Conservation (phyloP, 2,113 vertebrate genomes). For the Meles meles region DNA sequence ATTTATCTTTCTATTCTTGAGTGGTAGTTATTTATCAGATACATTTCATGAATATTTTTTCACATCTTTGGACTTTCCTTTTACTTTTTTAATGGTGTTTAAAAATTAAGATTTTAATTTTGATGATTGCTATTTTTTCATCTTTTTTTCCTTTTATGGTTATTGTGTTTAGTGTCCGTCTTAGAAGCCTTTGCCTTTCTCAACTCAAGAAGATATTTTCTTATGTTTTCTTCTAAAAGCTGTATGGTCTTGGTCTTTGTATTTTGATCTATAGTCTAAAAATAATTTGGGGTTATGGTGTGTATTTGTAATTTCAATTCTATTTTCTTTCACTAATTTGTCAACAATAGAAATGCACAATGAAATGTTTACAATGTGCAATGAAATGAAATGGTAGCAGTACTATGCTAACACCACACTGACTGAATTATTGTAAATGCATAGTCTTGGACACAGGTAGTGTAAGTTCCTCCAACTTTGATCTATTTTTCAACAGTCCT, state of each 20-base stretch:
- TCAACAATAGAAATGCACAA: not conserved
- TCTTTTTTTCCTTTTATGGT: not conserved
- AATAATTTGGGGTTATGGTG: not conserved
- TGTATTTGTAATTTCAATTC: not conserved
- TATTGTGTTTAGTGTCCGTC: not conserved
- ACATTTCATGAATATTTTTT: not conserved
- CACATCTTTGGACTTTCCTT: not conserved
- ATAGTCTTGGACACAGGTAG: not conserved
- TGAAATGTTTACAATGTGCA: not conserved
- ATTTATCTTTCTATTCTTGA: not conserved
- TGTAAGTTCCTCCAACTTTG: not conserved
- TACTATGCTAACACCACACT: not conserved
- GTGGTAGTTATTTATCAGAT: not conserved
- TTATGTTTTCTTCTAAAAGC: not conserved
- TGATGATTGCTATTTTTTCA: not conserved
- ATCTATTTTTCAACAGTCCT: not conserved
- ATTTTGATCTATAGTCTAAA: not conserved
- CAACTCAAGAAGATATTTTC: not conserved
- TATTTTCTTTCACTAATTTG: constrained; percentile 16
- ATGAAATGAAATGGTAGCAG: not conserved
- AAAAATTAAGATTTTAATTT: not conserved
- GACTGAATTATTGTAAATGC: not conserved
- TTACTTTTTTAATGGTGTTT: not conserved
- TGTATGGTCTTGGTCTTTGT: not conserved
- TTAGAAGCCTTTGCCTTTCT: not conserved